Percentiles rank a stretch among this genome's conserved stretches.
Evolutionary conservation across 2,113 vertebrate genomes (phyloP).

Genomic region (Petromus typicus): DNA sequence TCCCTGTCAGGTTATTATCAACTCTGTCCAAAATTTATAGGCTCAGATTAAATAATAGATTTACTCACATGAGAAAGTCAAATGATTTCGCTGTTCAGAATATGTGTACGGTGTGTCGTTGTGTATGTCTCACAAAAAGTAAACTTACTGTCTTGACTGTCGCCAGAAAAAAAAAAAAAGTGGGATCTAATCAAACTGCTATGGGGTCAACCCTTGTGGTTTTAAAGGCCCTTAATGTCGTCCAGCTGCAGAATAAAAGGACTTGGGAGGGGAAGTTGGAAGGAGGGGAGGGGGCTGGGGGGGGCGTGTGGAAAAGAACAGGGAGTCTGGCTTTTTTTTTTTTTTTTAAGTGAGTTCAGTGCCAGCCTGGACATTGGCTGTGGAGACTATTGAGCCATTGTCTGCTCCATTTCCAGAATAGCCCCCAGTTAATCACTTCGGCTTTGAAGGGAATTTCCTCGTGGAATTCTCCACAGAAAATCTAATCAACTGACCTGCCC

Average conservation of each 20-base stretch:
- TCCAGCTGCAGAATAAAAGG: constrained; percentile 90
- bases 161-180: constrained; percentile 80
- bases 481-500: constrained; percentile 86
- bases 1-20: constrained; percentile 61
- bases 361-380: constrained; percentile 84
- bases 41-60: constrained; percentile 30
- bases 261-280: constrained; percentile 80
- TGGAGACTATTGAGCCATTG: constrained; percentile 84
- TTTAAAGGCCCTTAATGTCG: constrained; percentile 92
- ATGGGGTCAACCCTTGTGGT: constrained; percentile 86
- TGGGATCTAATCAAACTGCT: constrained; percentile 83
- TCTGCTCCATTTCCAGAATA: constrained; percentile 84
- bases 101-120: constrained; percentile 52
- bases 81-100: constrained; percentile 51
- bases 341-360: constrained; percentile 76
- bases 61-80: not conserved
- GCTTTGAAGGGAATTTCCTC: constrained; percentile 86
- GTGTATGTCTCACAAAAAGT: constrained; percentile 82
- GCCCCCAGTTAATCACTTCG: constrained; percentile 86
- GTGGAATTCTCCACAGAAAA: constrained; percentile 85
- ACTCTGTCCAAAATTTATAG: constrained; percentile 55
- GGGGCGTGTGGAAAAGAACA: constrained; percentile 80
- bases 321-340: constrained; percentile 76
- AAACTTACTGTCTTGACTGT: constrained; percentile 88
- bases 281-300: constrained; percentile 79